phyloP scores from a whole-genome alignment of 1,140 invertebrate genomes.

The Hypothenemus hampei region DNA sequence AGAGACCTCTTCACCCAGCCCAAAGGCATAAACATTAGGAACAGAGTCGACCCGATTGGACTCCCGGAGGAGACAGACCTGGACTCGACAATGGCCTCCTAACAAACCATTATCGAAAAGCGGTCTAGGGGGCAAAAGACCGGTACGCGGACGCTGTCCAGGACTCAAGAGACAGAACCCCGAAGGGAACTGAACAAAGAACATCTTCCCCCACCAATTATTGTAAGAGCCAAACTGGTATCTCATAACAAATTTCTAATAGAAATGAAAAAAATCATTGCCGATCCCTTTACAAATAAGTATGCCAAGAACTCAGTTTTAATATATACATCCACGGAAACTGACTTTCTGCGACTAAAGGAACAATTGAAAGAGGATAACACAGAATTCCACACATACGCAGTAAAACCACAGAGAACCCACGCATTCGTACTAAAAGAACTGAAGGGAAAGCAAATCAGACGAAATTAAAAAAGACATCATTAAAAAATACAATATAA shows the following conservation, averaged over 20 bases:
- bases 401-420: slow-evolving; percentile 5
- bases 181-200: too few relatives aligned
- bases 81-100: too few relatives aligned
- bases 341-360: not conserved
- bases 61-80: too few relatives aligned
- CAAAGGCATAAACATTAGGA: too few relatives aligned
- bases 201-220: not conserved
- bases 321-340: not conserved
- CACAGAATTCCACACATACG: slow-evolving; percentile 12
- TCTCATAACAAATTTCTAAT: not conserved
- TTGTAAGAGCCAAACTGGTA: not conserved
- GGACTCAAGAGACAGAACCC: too few relatives aligned
- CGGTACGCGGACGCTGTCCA: too few relatives aligned
- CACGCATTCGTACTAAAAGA: slow-evolving; percentile 5
- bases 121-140: too few relatives aligned
- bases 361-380: not conserved
- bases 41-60: too few relatives aligned
- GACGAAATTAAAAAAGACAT: slow-evolving; percentile 6
- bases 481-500: not conserved
- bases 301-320: slow-evolving; percentile 1
- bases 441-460: not conserved
- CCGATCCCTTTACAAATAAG: not conserved
- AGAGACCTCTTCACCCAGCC: too few relatives aligned
- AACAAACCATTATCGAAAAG: too few relatives aligned
- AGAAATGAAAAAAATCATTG: not conserved